Conservation (phyloP, 2,888 invertebrate species). For the Cantharis nigra region DNA sequence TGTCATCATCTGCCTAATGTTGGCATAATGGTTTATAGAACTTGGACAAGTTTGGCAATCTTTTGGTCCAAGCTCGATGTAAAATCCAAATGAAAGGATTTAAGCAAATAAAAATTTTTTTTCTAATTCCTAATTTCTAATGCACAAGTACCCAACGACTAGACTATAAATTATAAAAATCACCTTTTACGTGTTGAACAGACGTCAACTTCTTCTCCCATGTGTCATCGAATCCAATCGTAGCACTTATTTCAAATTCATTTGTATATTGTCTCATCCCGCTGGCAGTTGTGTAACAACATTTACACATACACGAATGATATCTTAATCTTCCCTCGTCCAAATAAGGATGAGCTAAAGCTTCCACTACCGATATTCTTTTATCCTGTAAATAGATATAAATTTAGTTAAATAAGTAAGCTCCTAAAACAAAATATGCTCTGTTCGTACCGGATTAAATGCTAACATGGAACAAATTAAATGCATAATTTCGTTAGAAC, state of each 20-base stretch:
- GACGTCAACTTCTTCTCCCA: slow-evolving; percentile 96
- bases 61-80: too few relatives aligned
- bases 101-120: too few relatives aligned
- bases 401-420: not conserved
- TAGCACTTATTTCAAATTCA: slow-evolving; percentile 91
- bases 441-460: slow-evolving; percentile 89
- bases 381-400: slow-evolving; percentile 69
- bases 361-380: slow-evolving; percentile 92
- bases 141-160: too few relatives aligned
- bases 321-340: slow-evolving; percentile 98
- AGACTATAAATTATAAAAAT: slow-evolving; percentile 1
- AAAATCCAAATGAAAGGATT: too few relatives aligned
- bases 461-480: slow-evolving; percentile 96
- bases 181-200: slow-evolving; percentile 95
- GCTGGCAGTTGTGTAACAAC: slow-evolving; percentile 83
- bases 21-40: too few relatives aligned
- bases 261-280: slow-evolving; percentile 85
- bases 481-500: slow-evolving; percentile 97
- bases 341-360: slow-evolving; percentile 94
- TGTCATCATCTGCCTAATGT: too few relatives aligned
- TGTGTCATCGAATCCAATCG: slow-evolving; percentile 90
- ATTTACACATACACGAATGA: slow-evolving; percentile 99
- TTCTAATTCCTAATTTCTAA: too few relatives aligned
- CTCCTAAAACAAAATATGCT: not conserved
- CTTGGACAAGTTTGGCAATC: too few relatives aligned